These are phyloP conservation scores for Meteorus sp. DNA, from an alignment of 1,140 invertebrate genomes.

Conservation along the genomic window DNA sequence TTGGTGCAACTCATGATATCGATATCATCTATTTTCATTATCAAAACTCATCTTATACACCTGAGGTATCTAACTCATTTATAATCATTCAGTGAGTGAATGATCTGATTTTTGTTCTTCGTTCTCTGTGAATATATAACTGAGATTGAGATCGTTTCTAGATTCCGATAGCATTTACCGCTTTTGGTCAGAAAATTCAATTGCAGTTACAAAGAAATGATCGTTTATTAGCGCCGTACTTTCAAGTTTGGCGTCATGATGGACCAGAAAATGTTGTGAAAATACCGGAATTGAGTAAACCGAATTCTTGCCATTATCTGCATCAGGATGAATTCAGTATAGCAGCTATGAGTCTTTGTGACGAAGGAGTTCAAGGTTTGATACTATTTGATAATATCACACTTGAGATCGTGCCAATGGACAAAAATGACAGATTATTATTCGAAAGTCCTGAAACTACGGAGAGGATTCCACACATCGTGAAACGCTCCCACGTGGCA, in stretches of 20 bases:
- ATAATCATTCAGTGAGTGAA: not conserved
- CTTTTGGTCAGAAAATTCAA: constrained; percentile 47
- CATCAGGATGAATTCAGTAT: constrained; percentile 50
- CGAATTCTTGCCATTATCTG: constrained; percentile 58
- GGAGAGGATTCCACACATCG: constrained; percentile 58
- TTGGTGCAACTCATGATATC: constrained; percentile 4
- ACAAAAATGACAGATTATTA: constrained; percentile 16
- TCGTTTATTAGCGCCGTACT: constrained; percentile 51
- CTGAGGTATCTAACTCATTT: constrained; percentile 2
- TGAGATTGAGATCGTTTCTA: constrained; percentile 32
- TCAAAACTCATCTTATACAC: not conserved
- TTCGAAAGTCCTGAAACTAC: constrained; percentile 10
- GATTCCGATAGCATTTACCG: constrained; percentile 47
- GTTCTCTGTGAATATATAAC: too few species aligned
- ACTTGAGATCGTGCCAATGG: constrained; percentile 67
- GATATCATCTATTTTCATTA: constrained; percentile 22
- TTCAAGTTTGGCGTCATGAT: constrained; percentile 56
- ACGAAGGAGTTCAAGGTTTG: constrained; percentile 61
- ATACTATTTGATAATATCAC: constrained; percentile 67
- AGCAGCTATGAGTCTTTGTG: constrained; percentile 61
- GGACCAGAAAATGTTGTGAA: constrained; percentile 33
- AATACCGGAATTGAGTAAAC: constrained; percentile 35
- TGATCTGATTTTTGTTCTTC: too few species aligned
- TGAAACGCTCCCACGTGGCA: constrained; percentile 57
- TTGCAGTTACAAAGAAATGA: constrained; percentile 57